Conservation (phyloP, 1,140 invertebrate species). For the Popillia japonica region DNA sequence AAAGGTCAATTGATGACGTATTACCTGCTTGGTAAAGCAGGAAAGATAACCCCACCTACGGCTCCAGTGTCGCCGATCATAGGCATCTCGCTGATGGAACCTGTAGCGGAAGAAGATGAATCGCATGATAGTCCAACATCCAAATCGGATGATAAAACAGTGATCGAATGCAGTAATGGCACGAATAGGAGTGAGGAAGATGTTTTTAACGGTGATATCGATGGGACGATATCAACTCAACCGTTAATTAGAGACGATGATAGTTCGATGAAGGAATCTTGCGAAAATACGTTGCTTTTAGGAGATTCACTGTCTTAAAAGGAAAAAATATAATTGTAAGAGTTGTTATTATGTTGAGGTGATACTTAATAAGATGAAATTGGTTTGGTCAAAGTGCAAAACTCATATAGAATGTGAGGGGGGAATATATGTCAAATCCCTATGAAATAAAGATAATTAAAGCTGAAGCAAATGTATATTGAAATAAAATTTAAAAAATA, state of each 20-base stretch:
- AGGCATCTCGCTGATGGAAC: slow-evolving; percentile 52
- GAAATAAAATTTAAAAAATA: too few species aligned
- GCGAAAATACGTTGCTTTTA: slow-evolving; percentile 43
- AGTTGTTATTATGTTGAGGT: too few species aligned
- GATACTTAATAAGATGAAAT: too few species aligned
- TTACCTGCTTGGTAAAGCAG: slow-evolving; percentile 82
- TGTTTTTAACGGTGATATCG: slow-evolving; percentile 40
- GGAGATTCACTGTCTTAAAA: neutral
- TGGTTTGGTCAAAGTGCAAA: too few species aligned
- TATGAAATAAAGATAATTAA: too few species aligned
- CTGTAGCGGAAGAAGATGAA: slow-evolving; percentile 57
- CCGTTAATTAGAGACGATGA: slow-evolving; percentile 41
- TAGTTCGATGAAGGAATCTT: slow-evolving; percentile 29
- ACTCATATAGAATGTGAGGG: too few species aligned
- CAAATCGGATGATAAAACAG: slow-evolving; percentile 58
- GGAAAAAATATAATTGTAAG: too few species aligned
- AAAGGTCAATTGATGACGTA: slow-evolving; percentile 96
- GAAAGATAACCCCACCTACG: slow-evolving; percentile 64
- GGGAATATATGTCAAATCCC: too few species aligned
- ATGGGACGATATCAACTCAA: slow-evolving; percentile 31
- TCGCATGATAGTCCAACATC: slow-evolving; percentile 55
- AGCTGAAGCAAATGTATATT: too few species aligned
- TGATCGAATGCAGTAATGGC: slow-evolving; percentile 55
- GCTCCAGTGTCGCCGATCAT: slow-evolving; percentile 54
- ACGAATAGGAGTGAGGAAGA: slow-evolving; percentile 51